These are phyloP conservation scores for Pseudolycoriella hygida DNA, from an alignment of 2,888 invertebrate genomes.

Conservation along the genomic window DNA sequence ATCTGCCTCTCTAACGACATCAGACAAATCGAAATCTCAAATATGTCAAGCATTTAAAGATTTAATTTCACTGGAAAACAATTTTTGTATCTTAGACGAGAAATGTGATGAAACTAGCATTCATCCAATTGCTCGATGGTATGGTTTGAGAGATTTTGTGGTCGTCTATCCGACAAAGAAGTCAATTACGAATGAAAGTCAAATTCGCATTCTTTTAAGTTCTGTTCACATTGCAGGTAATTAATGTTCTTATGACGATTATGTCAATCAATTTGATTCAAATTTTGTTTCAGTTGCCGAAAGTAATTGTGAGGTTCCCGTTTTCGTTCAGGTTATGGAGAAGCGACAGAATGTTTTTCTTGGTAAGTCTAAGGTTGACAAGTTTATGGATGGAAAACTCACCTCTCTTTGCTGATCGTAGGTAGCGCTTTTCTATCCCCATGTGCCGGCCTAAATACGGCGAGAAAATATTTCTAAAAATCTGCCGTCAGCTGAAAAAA, in stretches of 20 bases:
- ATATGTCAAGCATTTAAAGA: constrained; percentile 34
- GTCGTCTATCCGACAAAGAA: constrained; percentile 47
- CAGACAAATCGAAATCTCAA: constrained; percentile 10
- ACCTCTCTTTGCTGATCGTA: too few relatives aligned
- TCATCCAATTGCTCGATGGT: constrained; percentile 50
- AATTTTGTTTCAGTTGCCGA: constrained; percentile 30
- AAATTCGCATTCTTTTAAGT: constrained; percentile 62
- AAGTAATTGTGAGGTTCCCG: constrained; percentile 60
- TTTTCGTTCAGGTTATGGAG: constrained; percentile 73
- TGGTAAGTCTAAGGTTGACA: constrained; percentile 30
- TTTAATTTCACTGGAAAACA: constrained; percentile 37
- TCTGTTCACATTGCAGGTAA: constrained; percentile 63
- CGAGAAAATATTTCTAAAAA: too few relatives aligned
- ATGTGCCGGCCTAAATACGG: too few relatives aligned
- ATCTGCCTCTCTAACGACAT: constrained; percentile 18
- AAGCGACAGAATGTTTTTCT: constrained; percentile 61
- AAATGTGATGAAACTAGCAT: constrained; percentile 27
- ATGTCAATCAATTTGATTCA: too few relatives aligned
- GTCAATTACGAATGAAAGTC: constrained; percentile 44
- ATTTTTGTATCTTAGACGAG: constrained; percentile 36
- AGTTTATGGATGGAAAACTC: too few relatives aligned
- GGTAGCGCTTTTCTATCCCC: too few relatives aligned
- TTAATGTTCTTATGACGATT: too few relatives aligned
- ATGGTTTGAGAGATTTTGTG: constrained; percentile 68
- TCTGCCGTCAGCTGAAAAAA: too few relatives aligned